These are phyloP conservation scores for Pionites leucogaster DNA, from an alignment of 2,113 vertebrate species.

Conservation along the genomic window DNA sequence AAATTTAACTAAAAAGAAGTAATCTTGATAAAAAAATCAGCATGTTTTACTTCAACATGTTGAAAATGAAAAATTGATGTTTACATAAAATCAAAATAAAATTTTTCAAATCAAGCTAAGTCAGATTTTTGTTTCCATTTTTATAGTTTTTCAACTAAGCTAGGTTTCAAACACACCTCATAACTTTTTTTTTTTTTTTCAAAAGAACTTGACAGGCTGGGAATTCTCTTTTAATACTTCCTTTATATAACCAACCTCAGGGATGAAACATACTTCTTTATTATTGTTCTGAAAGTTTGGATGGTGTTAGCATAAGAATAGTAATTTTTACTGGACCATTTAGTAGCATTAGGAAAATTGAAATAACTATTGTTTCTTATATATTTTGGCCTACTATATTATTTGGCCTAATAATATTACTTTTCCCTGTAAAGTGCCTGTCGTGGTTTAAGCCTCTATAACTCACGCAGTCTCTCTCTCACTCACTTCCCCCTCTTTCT, in stretches of 20 bases:
- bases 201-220: background rate
- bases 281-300: background rate
- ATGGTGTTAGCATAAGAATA: background rate
- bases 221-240: background rate
- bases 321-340: background rate
- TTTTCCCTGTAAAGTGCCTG: background rate
- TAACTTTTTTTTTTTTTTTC: background rate
- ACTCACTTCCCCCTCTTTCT: no score
- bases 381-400: background rate
- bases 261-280: background rate
- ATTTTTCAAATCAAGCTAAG: background rate
- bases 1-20: background rate
- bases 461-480: no score
- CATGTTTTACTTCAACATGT: background rate
- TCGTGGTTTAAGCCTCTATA: no score
- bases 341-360: background rate
- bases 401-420: background rate
- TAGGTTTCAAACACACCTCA: background rate
- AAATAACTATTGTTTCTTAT: background rate
- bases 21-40: rapidly evolving
- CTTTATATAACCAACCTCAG: background rate
- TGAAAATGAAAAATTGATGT: background rate
- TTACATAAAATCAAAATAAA: background rate
- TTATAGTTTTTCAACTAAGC: background rate
- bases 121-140: rapidly evolving